Evolutionary conservation across 2,113 vertebrate species (phyloP), one percentile per base, ranked within the genome.

Genomic region (Pseudorectes ferrugineus): DNA sequence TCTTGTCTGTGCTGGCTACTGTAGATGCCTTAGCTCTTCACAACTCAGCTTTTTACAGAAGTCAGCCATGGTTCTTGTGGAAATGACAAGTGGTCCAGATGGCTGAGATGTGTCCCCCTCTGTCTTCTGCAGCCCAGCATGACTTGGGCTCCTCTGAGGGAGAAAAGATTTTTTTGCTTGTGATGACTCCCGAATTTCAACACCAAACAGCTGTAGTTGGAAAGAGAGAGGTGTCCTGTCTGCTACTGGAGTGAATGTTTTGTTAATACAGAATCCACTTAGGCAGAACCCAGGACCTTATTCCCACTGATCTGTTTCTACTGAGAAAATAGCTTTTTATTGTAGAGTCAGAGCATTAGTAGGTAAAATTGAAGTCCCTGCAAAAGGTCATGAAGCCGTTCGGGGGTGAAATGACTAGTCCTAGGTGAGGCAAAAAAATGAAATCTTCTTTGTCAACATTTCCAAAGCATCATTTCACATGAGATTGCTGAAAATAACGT

Each of bases 401-500:
- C 35, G 63, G 68, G 78, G 61, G 33, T 92, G 58, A 95, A 93
- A 89, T 59, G 46, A 42, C 52, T 63, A 79, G 31, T 67, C 52
- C 59, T 67, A 20, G 36, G 15, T 67, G 55, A 88, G 65, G 20
- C 22, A 90, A 78, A 80, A 75, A 76, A 93, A 52, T 26, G 49
- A 82, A 96, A 82, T 25, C 10, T 59, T 63, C 51, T 90, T 67
- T 79, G 65, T 68, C 84, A 82, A 40, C 59, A 20, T 66, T 86
- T 88, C 25, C 7, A 0, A 61, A 83, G 35, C 63, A 73, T 80
- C 26, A 58, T 80, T 95, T 96, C 1, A 5, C 62, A 19, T 35
- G 42, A 63, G 78, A 61, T 12, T 77, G n/a, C 73, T 90, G 71
- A 72, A 94, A 96, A 92, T 58, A 84, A 91, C 25, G 49, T 82